These are phyloP conservation scores for Sarcophaga caerulescens DNA, from an alignment of 2,888 invertebrate genomes.

Conservation along the genomic window DNA sequence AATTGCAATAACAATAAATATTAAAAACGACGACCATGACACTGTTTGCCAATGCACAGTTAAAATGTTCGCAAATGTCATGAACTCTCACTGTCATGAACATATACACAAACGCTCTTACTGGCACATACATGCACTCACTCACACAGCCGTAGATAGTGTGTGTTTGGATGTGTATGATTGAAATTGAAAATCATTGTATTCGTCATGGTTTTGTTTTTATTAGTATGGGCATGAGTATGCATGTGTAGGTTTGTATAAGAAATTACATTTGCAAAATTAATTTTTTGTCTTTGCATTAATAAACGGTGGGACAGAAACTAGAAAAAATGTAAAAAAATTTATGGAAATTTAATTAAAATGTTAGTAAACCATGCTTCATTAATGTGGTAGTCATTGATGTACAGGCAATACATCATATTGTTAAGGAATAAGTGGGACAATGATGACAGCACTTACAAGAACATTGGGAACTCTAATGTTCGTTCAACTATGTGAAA, in stretches of 20 bases:
- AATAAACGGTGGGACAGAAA: too few relatives aligned
- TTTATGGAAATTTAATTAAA: too few relatives aligned
- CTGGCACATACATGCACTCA: not conserved
- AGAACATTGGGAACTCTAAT: too few relatives aligned
- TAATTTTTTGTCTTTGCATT: too few relatives aligned
- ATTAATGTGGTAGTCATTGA: too few relatives aligned
- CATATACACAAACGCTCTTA: not conserved
- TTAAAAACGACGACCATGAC: conserved; percentile 48
- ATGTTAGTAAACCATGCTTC: too few relatives aligned
- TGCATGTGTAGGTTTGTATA: not conserved
- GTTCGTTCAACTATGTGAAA: too few relatives aligned
- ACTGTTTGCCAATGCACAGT: conserved; percentile 46
- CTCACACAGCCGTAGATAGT: not conserved
- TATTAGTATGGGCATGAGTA: not conserved
- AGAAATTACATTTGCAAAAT: too few relatives aligned
- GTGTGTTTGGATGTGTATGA: conserved; percentile 3
- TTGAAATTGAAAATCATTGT: too few relatives aligned
- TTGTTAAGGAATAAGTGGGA: too few relatives aligned
- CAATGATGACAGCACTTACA: too few relatives aligned
- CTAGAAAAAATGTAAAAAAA: too few relatives aligned
- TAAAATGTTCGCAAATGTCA: conserved; percentile 55
- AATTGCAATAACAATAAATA: not conserved
- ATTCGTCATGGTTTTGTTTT: not conserved
- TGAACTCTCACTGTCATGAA: conserved; percentile 51
- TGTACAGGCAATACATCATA: accelerated